phyloP scores from a whole-genome alignment of 1,140 invertebrate species.

The Prorops nasuta region DNA sequence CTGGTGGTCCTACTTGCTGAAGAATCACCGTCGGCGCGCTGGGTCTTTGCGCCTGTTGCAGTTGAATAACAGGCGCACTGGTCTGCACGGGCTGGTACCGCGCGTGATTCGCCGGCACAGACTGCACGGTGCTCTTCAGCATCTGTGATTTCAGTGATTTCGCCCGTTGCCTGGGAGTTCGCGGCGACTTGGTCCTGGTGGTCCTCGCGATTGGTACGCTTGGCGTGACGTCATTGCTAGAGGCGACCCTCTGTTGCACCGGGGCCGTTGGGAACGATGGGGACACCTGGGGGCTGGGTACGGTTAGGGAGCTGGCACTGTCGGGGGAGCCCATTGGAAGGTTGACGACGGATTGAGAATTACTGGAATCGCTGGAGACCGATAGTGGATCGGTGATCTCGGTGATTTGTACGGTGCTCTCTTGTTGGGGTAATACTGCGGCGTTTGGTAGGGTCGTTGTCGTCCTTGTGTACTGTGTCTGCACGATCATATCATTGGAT shows the following conservation, averaged over 20 bases:
- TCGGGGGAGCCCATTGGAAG: slow-evolving; percentile 29
- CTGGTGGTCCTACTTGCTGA: slow-evolving; percentile 65
- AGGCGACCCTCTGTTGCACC: no score
- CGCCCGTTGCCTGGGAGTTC: slow-evolving; percentile 32
- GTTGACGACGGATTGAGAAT: slow-evolving; percentile 16
- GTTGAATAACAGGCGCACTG: slow-evolving; percentile 41
- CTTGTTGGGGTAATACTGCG: slow-evolving; percentile 44
- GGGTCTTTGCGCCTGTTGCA: slow-evolving; percentile 36
- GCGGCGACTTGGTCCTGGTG: slow-evolving; percentile 38
- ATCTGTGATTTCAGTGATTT: slow-evolving; percentile 41
- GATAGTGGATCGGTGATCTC: slow-evolving; percentile 41
- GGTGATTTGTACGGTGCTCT: slow-evolving; percentile 46
- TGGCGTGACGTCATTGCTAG: no score
- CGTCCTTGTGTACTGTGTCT: slow-evolving; percentile 51
- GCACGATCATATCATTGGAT: slow-evolving; percentile 50
- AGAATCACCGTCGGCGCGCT: slow-evolving; percentile 64
- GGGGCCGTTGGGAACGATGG: slow-evolving; percentile 27
- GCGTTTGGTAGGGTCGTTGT: slow-evolving; percentile 48
- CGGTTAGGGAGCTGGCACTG: slow-evolving; percentile 29
- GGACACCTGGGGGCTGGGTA: slow-evolving; percentile 33
- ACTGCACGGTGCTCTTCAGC: slow-evolving; percentile 29
- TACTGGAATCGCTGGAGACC: slow-evolving; percentile 23
- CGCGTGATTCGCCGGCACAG: slow-evolving; percentile 22
- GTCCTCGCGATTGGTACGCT: slow-evolving; percentile 29
- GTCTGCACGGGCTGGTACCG: slow-evolving; percentile 43